phyloP scores from a whole-genome alignment of 1,140 invertebrate genomes.

The Lordiphosa stackelbergi region DNA sequence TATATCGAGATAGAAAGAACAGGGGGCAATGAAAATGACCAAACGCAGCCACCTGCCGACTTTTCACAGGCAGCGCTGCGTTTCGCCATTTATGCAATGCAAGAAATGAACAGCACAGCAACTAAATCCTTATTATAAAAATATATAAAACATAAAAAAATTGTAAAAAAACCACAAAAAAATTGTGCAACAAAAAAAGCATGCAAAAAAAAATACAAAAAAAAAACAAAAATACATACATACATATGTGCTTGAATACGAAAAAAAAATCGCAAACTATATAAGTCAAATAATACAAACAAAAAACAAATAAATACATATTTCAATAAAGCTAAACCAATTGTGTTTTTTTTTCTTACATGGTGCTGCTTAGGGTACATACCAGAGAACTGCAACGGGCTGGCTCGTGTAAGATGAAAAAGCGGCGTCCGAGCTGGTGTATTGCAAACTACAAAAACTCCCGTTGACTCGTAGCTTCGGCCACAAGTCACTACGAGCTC shows the following conservation, averaged over 20 bases:
- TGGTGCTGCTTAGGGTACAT: no score
- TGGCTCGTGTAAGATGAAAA: no score
- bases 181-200: constrained; percentile 31
- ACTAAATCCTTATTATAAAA: constrained; percentile 46
- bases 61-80: constrained; percentile 29
- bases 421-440: no score
- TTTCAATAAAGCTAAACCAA: constrained; percentile 65
- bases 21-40: constrained; percentile 19
- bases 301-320: constrained; percentile 71
- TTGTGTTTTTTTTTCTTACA: not conserved
- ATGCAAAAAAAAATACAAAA: constrained; percentile 37
- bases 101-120: constrained; percentile 67
- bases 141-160: constrained; percentile 56
- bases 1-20: constrained; percentile 3
- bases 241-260: constrained; percentile 75
- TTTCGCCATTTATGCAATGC: constrained; percentile 57
- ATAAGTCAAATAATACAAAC: constrained; percentile 71
- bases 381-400: no score
- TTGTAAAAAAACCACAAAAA: constrained; percentile 48
- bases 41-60: constrained; percentile 34
- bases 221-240: constrained; percentile 57
- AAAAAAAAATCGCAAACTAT: constrained; percentile 71
- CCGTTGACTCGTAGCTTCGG: no score
- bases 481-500: no score
- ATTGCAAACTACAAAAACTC: no score